phyloP scores from a whole-genome alignment of 2,113 vertebrate species.

The Thunnus maccoyii region DNA sequence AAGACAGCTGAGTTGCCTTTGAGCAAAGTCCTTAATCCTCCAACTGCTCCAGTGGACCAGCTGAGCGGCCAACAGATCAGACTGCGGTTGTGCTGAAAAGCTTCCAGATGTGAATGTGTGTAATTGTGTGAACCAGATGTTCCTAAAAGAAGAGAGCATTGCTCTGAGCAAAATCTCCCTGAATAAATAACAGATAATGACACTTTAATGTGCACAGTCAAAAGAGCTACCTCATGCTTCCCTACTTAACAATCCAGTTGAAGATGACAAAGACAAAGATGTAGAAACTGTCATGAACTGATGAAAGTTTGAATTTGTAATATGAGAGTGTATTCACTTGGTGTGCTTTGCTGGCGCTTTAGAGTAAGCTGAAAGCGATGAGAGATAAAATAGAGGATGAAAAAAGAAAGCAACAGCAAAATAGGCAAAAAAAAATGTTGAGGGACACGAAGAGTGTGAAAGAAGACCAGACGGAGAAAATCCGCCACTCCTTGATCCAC shows the following conservation, averaged over 20 bases:
- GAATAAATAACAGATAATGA: neutral
- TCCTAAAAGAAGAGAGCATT: no score
- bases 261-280: no score
- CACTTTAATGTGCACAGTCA: neutral
- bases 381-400: neutral
- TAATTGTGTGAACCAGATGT: no score
- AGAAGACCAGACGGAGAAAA: slow-evolving; percentile 3
- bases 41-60: no score
- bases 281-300: neutral
- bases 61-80: neutral
- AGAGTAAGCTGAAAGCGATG: neutral
- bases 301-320: neutral
- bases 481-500: slow-evolving; percentile 7
- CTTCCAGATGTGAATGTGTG: neutral
- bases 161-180: no score
- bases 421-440: neutral
- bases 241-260: no score
- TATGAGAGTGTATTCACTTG: neutral
- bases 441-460: neutral
- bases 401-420: neutral
- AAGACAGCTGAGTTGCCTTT: no score
- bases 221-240: no score
- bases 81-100: neutral
- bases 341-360: neutral
- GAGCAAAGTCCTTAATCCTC: no score